phyloP scores from a whole-genome alignment of 2,113 vertebrate species.

The Prietella phreatophila region DNA sequence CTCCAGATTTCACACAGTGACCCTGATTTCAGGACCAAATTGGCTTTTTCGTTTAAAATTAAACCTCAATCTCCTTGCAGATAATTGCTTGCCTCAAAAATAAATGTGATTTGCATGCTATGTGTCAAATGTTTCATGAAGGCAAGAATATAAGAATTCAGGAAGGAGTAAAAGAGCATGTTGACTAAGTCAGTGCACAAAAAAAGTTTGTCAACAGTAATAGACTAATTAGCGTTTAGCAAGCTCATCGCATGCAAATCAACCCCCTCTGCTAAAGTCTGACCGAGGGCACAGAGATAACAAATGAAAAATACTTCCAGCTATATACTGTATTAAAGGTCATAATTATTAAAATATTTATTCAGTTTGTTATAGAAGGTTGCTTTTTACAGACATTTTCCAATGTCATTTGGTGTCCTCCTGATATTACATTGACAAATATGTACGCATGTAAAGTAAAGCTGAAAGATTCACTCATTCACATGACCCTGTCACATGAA shows the following conservation, averaged over 20 bases:
- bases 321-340: neutral
- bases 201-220: neutral
- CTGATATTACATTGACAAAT: too few species aligned
- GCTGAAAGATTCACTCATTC: too few species aligned
- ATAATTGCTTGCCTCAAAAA: slow-evolving; percentile 24
- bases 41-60: slow-evolving; percentile 23
- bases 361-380: too few species aligned
- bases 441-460: too few species aligned
- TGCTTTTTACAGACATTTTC: too few species aligned
- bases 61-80: slow-evolving; percentile 10
- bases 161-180: neutral
- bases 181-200: neutral
- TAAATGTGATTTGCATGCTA: slow-evolving; percentile 9
- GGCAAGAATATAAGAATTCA: neutral
- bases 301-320: neutral
- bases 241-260: neutral
- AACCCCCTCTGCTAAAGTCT: neutral
- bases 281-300: neutral
- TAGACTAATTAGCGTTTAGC: neutral
- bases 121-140: neutral
- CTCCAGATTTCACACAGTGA: slow-evolving; percentile 29
- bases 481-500: neutral
- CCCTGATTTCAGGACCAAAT: slow-evolving; percentile 36
- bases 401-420: too few species aligned
- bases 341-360: too few species aligned